A percentile compares a stretch with the other conserved stretches of the same genome.
Conservation (phyloP, 2,888 invertebrate species). For the Bibio marci region DNA sequence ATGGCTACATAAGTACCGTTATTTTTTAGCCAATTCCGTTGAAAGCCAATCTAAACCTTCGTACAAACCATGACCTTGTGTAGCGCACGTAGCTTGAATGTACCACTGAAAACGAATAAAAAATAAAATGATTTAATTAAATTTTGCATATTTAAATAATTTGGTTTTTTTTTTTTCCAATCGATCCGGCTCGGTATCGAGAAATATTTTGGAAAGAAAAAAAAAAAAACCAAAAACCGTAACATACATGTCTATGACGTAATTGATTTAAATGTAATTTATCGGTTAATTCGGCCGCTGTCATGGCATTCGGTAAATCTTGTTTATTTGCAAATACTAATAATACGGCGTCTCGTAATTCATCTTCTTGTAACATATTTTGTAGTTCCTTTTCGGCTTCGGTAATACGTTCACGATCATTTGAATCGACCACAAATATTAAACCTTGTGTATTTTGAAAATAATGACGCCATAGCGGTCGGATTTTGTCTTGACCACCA, state of each 20-base stretch:
- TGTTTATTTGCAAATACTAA: conserved; percentile 99
- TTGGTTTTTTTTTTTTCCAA: too few species aligned
- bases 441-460: conserved; percentile 97
- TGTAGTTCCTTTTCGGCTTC: conserved; percentile 97
- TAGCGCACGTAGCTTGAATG: conserved; percentile 96
- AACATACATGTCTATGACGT: conserved; percentile 70
- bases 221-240: not conserved
- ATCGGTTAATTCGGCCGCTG: conserved; percentile 98
- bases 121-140: too few species aligned
- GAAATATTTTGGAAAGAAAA: not conserved
- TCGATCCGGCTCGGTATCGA: too few species aligned
- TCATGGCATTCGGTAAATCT: conserved; percentile 99
- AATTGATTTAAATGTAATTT: conserved; percentile 95
- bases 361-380: conserved; percentile 98
- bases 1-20: conserved; percentile 26
- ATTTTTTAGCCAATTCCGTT: conserved; percentile 86
- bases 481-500: conserved; percentile 95
- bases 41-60: conserved; percentile 99
- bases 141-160: too few species aligned
- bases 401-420: conserved; percentile 96
- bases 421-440: conserved; percentile 99
- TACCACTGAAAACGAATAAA: conserved; percentile 82
- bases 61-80: conserved; percentile 95
- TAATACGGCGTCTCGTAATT: conserved; percentile 96
- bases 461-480: conserved; percentile 95